A percentile compares a stretch with the other conserved stretches of the same genome.
These are phyloP conservation scores for Poecilus cupreus DNA, from an alignment of 2,888 invertebrate species.

Conservation along the genomic window DNA sequence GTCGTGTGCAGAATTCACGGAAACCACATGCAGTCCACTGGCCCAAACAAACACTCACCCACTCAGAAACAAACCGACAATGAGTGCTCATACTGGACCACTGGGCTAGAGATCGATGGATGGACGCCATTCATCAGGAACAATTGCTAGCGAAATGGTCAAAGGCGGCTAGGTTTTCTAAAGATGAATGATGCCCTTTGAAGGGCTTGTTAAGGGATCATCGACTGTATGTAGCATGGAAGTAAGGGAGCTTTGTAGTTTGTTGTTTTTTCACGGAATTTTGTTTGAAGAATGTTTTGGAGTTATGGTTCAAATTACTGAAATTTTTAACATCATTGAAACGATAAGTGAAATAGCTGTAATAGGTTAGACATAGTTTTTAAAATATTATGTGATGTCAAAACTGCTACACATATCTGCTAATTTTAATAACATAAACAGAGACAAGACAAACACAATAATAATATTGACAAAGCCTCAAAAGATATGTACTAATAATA, in stretches of 20 bases:
- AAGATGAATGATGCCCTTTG: neutral
- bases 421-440: too few relatives aligned
- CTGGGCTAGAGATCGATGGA: constrained; percentile 51
- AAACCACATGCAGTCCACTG: neutral
- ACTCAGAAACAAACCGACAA: neutral
- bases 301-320: too few relatives aligned
- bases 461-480: too few relatives aligned
- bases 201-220: neutral
- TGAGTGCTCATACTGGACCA: neutral
- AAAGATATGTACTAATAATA: too few relatives aligned
- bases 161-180: constrained; percentile 48
- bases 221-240: neutral
- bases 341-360: too few relatives aligned
- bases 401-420: too few relatives aligned
- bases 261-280: neutral
- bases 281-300: neutral
- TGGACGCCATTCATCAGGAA: constrained; percentile 33
- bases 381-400: too few relatives aligned
- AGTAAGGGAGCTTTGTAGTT: neutral
- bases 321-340: too few relatives aligned
- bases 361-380: too few relatives aligned
- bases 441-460: too few relatives aligned
- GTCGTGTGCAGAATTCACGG: neutral
- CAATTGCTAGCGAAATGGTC: constrained; percentile 59
- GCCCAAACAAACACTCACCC: neutral